phyloP scores from a whole-genome alignment of 2,888 invertebrate species.

The Bedellia somnulentella region DNA sequence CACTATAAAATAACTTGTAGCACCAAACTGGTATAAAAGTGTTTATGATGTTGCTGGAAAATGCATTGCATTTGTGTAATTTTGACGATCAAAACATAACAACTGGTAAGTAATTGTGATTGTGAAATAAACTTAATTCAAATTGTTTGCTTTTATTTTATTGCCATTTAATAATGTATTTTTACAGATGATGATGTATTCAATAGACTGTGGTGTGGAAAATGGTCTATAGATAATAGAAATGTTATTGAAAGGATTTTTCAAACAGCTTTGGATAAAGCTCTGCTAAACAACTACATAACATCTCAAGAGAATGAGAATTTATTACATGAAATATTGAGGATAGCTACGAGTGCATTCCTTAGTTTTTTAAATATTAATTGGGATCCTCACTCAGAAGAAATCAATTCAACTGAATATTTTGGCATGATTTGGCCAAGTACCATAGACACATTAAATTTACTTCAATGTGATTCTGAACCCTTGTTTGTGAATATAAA shows the following conservation, averaged over 20 bases:
- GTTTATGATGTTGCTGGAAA: too few relatives aligned
- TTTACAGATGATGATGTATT: conserved; percentile 25
- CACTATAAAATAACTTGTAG: too few relatives aligned
- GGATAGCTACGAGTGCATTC: conserved; percentile 66
- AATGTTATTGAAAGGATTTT: conserved; percentile 28
- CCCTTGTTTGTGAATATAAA: conserved; percentile 67
- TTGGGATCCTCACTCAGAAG: conserved; percentile 73
- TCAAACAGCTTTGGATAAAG: conserved; percentile 22
- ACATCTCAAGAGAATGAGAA: conserved; percentile 15
- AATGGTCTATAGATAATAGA: conserved; percentile 25
- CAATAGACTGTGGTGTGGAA: conserved; percentile 27
- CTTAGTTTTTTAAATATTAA: conserved; percentile 78
- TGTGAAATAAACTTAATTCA: too few relatives aligned
- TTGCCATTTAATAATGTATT: conserved; percentile 1
- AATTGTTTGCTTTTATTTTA: neutral
- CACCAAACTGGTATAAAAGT: neutral
- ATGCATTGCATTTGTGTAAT: conserved; percentile 27
- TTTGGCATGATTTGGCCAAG: conserved; percentile 41
- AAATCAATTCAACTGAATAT: conserved; percentile 34
- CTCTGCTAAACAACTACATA: conserved; percentile 20
- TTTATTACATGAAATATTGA: conserved; percentile 37
- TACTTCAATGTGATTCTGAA: conserved; percentile 65
- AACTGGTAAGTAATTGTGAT: neutral
- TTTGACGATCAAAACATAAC: conserved; percentile 20
- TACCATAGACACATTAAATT: conserved; percentile 28